phyloP scores from a whole-genome alignment of 1,140 invertebrate genomes.

The Scylla paramamosain region DNA sequence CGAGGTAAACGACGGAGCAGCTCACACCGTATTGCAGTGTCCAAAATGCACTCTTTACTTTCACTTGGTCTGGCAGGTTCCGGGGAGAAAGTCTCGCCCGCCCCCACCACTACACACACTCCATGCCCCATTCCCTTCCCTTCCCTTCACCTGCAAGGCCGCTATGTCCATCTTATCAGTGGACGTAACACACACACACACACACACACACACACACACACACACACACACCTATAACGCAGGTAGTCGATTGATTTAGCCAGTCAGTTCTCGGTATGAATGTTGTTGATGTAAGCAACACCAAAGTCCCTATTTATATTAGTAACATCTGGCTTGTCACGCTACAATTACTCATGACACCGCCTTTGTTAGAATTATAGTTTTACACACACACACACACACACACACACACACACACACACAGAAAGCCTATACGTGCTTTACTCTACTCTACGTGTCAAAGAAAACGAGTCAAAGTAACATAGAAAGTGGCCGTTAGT shows the following conservation, averaged over 20 bases:
- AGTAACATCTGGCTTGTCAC: too few species aligned
- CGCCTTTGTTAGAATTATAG: too few species aligned
- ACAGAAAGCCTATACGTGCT: neutral
- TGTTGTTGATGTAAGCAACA: too few species aligned
- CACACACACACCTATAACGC: neutral
- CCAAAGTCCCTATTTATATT: too few species aligned
- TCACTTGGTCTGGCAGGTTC: neutral
- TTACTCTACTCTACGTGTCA: too few species aligned
- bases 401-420: constrained; percentile 36
- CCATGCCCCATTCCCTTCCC: neutral
- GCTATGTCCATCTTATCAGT: too few species aligned
- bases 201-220: constrained; percentile 42
- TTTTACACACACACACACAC: neutral
- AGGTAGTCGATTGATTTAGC: neutral
- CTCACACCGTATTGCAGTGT: neutral
- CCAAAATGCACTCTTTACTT: constrained; percentile 2
- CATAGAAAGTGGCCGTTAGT: too few species aligned
- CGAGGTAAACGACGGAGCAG: neutral
- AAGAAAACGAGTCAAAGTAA: too few species aligned
- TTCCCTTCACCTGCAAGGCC: neutral
- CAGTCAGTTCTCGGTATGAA: too few species aligned
- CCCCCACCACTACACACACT: neutral
- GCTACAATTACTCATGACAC: too few species aligned
- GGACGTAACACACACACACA: constrained; percentile 6
- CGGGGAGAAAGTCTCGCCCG: neutral